Conservation (phyloP, 2,113 vertebrate genomes). For the Chroicocephalus ridibundus region DNA sequence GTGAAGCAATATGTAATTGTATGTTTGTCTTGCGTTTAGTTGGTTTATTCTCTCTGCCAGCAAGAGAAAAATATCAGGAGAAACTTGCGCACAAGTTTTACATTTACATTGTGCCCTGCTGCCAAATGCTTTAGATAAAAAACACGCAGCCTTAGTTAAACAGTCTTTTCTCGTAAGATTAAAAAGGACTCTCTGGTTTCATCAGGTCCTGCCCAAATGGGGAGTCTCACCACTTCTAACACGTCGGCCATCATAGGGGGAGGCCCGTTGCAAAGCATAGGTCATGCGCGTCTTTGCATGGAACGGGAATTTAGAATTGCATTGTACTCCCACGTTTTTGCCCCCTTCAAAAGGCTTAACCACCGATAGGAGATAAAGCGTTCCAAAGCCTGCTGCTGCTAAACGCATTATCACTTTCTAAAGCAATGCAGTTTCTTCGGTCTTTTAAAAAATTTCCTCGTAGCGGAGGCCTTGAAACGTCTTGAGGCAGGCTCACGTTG, state of each 20-base stretch:
- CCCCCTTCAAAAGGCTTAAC: conserved; percentile 44
- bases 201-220: conserved; percentile 5
- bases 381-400: not conserved
- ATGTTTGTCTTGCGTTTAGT: not conserved
- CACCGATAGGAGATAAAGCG: conserved; percentile 34
- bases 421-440: conserved; percentile 52
- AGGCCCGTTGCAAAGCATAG: conserved; percentile 14
- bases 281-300: conserved; percentile 53
- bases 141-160: conserved; percentile 32
- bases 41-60: not conserved
- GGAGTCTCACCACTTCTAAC: not conserved
- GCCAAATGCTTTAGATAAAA: conserved; percentile 34
- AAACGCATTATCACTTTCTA: conserved; percentile 27
- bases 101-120: not conserved
- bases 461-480: conserved; percentile 53
- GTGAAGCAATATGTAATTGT: not conserved
- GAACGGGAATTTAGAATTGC: conserved; percentile 52
- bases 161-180: not conserved
- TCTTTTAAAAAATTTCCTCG: conserved; percentile 36
- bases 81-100: not conserved
- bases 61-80: not conserved
- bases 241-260: not conserved
- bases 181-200: conserved; percentile 10
- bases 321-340: conserved; percentile 23
- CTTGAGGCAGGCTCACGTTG: conserved; percentile 23